Evolutionary conservation across 1,140 invertebrate genomes (phyloP), one percentile per base, ranked within the genome.

Genomic region (Tetramorium alpestre): DNA sequence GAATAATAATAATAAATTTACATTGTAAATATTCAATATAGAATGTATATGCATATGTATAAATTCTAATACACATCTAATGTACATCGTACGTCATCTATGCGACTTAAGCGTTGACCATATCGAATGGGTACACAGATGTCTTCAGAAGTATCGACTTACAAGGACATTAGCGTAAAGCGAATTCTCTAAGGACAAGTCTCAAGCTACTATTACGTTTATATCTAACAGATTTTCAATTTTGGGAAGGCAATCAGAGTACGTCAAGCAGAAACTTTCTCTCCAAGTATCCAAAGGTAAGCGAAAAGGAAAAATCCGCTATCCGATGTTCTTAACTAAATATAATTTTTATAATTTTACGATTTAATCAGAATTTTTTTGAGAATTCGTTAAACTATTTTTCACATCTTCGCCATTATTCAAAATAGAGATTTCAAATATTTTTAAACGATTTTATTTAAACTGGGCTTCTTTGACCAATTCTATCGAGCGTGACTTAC

Each of bases 181-280:
- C 41, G 60, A 78, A 80, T 51, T 51, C 47, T 67, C 60, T 33
- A 11, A 28, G 22, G 62, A 67, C n/a, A 51, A 22, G n/a, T 80
- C n/a, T 51, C n/a, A 13, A 22, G 3, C 3, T 22, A n/a, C 5
- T 77, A 16, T 10, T 47, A 33, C 41, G 7, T 73, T 38, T 13
- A 54, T 33, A 22, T 77, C 56, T 77, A 47, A 7, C 4, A 33
- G 28, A 65, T 38, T 44, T 8, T 11, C 13, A 78, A 78, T 65
- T 78, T 67, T 38, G 11, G 28, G 62, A 22, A 65, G 44, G 13
- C 22, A 38, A 54, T 25, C 51, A 25, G 13, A 1, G n/a, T 78
- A 65, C 33, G 47, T n/a, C 3, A 65, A 3, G 25, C 10, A 13
- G 10, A 44, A 78, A 33, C 1, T 47, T 78, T 64, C 49, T 65